Base-by-base conservation (phyloP, 2,797 vertebrate genomes). In the Adrianichthys oophorus region DNA sequence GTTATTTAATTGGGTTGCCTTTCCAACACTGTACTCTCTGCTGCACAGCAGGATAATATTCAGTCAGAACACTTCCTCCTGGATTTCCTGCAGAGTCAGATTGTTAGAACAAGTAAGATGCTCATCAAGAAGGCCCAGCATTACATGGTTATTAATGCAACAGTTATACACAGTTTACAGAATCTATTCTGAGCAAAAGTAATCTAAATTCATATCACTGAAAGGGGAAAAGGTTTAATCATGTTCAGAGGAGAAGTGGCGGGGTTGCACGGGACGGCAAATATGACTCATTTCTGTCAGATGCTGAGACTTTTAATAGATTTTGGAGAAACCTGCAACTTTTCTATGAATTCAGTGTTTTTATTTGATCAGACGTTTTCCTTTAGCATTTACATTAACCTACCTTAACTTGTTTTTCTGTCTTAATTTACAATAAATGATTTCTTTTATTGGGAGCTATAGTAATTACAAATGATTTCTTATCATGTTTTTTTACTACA, bases 91-190 rank as follows among this genome's bases (percentile, higher is more conserved):
- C 62, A n/a, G 43, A 47, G 66, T 70, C 62, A 72, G 75, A 71
- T 62, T 82, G 59, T 65, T 54, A 47, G 61, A 71, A 80, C 79
- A 72, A 71, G 77, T 81, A 70, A 73, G 80, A 80, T 51, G 32
- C 76, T 74, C 48, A 68, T 74, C 62, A 70, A 78, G 70, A 79
- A 85, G 65, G 50, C 45, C 51, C 48, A 15, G 63, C 69, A 67
- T 66, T 74, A 62, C 62, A 61, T 68, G 48, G 71, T 71, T 76
- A 71, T 85, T 72, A 83, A 74, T 42, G 70, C 65, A 24, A 59
- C 56, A 23, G 59, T 76, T 80, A 76, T 62, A 67, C 56, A 63
- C 80, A 56, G 65, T 76, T 60, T 82, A 84, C 71, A 74, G 73
- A 64, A 78, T 67, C 69, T 70, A 69, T 72, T 76, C 72, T 59